These are phyloP conservation scores for Harpagoxenus sublaevis DNA, from an alignment of 2,888 invertebrate species.

Conservation along the genomic window DNA sequence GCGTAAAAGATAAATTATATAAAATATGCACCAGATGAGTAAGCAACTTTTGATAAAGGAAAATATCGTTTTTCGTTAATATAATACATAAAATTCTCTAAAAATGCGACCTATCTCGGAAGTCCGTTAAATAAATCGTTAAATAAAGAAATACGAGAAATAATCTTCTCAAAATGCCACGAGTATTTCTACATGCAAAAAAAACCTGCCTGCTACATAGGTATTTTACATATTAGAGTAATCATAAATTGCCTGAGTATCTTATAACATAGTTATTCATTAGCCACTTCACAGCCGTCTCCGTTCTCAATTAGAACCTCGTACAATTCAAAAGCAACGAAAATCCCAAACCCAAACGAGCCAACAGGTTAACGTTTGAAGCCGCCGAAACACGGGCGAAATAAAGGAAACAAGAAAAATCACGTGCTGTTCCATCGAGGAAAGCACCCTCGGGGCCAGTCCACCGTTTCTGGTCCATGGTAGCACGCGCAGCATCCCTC, in stretches of 20 bases:
- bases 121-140: neutral
- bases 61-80: neutral
- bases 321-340: constrained; percentile 1
- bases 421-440: constrained; percentile 20
- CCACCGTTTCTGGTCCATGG: constrained; percentile 41
- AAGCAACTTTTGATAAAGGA: neutral
- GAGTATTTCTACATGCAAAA: neutral
- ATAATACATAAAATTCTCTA: neutral
- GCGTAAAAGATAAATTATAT: neutral
- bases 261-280: neutral
- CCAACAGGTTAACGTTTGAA: constrained; percentile 51
- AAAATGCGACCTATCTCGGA: neutral
- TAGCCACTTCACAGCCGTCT: neutral
- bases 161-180: neutral
- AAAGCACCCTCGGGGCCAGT: constrained; percentile 38
- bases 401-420: constrained; percentile 18
- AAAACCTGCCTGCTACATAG: neutral
- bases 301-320: neutral
- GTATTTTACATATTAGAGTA: neutral
- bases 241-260: neutral
- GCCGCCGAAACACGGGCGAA: constrained; percentile 24
- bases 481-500: constrained; percentile 64
- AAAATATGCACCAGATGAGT: neutral
- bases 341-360: constrained; percentile 23
- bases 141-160: neutral